phyloP scores from a whole-genome alignment of 1,140 invertebrate species.

The Polypedilum vanderplanki region DNA sequence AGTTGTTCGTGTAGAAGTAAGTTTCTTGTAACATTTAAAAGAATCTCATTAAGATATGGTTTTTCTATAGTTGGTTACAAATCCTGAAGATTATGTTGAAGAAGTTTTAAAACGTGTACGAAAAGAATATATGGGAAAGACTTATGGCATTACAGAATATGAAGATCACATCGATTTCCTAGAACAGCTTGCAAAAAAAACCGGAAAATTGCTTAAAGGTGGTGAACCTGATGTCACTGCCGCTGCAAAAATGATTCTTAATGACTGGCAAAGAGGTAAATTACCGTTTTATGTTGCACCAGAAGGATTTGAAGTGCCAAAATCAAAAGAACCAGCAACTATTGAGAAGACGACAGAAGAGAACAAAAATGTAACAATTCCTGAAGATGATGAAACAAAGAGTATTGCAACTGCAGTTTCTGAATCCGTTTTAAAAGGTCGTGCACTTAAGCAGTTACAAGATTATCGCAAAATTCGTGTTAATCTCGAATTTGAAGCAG shows the following conservation, averaged over 20 bases:
- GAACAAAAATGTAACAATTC: slow-evolving; percentile 32
- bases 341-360: slow-evolving; percentile 33
- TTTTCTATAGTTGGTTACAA: slow-evolving; percentile 79
- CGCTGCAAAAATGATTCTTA: slow-evolving; percentile 90
- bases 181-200: slow-evolving; percentile 77
- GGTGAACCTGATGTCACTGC: slow-evolving; percentile 89
- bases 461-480: slow-evolving; percentile 77
- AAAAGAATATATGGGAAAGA: slow-evolving; percentile 82
- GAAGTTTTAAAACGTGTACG: slow-evolving; percentile 82
- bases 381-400: slow-evolving; percentile 39
- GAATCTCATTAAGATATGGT: no score
- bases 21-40: no score
- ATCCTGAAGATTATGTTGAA: slow-evolving; percentile 91
- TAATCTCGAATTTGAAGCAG: slow-evolving; percentile 59
- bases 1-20: slow-evolving; percentile 94
- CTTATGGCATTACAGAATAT: slow-evolving; percentile 83
- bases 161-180: slow-evolving; percentile 79
- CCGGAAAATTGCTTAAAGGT: slow-evolving; percentile 89
- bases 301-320: slow-evolving; percentile 62
- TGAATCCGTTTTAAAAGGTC: slow-evolving; percentile 41
- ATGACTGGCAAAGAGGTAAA: slow-evolving; percentile 98
- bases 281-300: slow-evolving; percentile 90
- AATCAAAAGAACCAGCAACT: slow-evolving; percentile 37
- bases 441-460: slow-evolving; percentile 51
- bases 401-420: slow-evolving; percentile 39